Evolutionary conservation across 2,113 vertebrate genomes (phyloP).

Genomic region (Rhinichthys klamathensis): DNA sequence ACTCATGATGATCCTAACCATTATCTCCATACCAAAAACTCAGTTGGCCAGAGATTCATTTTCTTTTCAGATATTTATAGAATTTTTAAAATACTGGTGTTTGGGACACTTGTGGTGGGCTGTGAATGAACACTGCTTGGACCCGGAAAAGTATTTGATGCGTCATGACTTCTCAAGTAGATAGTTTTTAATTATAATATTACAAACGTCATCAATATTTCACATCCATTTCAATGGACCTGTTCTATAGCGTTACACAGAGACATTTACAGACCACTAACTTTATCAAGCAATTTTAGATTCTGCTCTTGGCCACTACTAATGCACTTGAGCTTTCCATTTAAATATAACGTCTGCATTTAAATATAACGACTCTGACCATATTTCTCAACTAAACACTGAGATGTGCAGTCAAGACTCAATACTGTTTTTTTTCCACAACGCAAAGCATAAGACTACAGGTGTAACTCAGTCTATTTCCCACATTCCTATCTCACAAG

Average conservation of each 20-base stretch:
- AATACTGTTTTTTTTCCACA: neutral
- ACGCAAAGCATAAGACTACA: neutral
- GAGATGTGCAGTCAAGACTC: constrained; percentile 3
- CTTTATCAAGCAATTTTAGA: neutral
- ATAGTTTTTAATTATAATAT: neutral
- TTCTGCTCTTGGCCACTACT: neutral
- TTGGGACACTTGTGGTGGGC: too few species aligned
- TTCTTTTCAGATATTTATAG: neutral
- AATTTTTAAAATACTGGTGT: neutral
- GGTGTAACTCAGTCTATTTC: neutral
- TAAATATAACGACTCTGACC: neutral
- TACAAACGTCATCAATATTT: neutral
- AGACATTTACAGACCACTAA: neutral
- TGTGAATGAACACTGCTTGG: neutral
- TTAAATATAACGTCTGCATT: neutral
- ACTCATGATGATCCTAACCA: neutral
- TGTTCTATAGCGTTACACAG: neutral
- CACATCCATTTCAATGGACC: neutral
- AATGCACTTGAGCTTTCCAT: neutral
- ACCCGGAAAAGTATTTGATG: neutral
- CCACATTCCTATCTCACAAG: neutral
- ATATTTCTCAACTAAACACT: neutral
- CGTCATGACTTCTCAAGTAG: neutral
- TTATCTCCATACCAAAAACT: neutral
- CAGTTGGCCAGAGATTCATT: neutral